Conservation (phyloP, 2,797 vertebrate genomes). For the Sebastes itinus region DNA sequence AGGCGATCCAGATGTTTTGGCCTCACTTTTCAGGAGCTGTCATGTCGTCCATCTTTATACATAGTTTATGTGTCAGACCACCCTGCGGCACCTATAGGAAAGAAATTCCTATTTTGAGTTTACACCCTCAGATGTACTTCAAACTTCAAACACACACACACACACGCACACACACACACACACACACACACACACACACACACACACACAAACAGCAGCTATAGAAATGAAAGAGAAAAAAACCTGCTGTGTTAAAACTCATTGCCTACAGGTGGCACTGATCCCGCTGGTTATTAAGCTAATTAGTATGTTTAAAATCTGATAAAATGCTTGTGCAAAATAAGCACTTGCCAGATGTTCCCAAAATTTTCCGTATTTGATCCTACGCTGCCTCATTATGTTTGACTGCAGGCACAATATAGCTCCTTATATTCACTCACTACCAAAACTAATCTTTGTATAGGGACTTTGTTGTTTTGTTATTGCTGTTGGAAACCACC, state of each 20-base stretch:
- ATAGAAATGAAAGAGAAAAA: background rate
- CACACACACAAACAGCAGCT: background rate
- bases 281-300: background rate
- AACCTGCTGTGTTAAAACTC: background rate
- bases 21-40: accelerated
- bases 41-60: too few species aligned
- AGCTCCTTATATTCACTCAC: background rate
- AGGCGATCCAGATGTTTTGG: too few species aligned
- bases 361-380: background rate
- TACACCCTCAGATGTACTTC: background rate
- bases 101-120: background rate
- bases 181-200: too few species aligned
- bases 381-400: background rate
- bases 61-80: background rate
- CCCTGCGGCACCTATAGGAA: background rate
- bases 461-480: background rate
- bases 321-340: background rate
- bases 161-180: too few species aligned
- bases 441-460: background rate
- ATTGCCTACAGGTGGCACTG: background rate
- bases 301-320: background rate
- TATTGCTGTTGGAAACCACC: background rate
- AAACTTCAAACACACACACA: background rate
- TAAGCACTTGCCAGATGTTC: background rate
- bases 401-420: background rate